A percentile compares a stretch with the other conserved stretches of the same genome.
Conservation (phyloP, 2,113 vertebrate species). For the Gallinago media region DNA sequence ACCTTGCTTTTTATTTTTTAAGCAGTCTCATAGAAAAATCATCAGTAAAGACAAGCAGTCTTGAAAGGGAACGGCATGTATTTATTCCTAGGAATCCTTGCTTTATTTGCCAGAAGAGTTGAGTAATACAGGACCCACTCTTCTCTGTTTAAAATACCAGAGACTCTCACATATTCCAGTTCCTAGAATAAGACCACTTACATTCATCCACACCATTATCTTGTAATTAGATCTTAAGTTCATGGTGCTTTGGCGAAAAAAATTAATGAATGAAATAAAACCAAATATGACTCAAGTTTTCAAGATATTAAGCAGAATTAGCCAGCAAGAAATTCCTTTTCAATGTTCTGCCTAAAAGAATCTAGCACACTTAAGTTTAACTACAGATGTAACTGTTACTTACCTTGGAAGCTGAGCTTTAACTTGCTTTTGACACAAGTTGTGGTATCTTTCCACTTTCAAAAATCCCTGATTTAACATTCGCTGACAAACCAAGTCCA, state of each 20-base stretch:
- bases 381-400: conserved; percentile 13
- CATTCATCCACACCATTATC: background rate
- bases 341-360: background rate
- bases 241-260: background rate
- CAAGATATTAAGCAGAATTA: background rate
- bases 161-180: background rate
- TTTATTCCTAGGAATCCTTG: background rate
- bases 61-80: conserved; percentile 17
- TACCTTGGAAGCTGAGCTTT: conserved; percentile 98
- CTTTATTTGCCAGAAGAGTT: background rate
- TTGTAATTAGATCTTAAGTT: background rate
- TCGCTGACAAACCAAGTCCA: conserved; percentile 96
- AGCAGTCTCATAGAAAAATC: background rate
- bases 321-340: background rate
- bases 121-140: background rate
- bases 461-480: conserved; percentile 98
- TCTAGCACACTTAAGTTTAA: background rate
- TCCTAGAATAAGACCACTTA: background rate
- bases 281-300: background rate
- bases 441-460: conserved; percentile 97
- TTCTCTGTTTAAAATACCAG: background rate
- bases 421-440: conserved; percentile 97
- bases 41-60: background rate
- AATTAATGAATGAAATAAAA: background rate
- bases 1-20: background rate